A percentile compares a stretch with the other conserved stretches of the same genome.
Conservation (phyloP, 2,888 invertebrate species). For the Trilocha varians region DNA sequence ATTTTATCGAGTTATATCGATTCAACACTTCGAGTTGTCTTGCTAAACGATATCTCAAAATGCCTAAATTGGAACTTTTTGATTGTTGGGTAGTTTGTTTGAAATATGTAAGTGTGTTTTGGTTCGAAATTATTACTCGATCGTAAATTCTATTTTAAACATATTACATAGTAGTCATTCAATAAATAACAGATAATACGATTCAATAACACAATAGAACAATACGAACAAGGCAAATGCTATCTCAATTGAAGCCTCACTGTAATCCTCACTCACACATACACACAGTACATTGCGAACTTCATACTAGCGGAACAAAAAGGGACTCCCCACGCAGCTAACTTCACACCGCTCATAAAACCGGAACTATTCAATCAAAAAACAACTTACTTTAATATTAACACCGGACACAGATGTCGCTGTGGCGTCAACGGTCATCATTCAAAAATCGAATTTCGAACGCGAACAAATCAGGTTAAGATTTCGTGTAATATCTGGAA, state of each 20-base stretch:
- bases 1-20: too few species aligned
- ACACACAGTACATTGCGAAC: not conserved
- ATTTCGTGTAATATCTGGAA: slow-evolving; percentile 23
- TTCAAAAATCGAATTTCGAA: slow-evolving; percentile 18
- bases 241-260: not conserved
- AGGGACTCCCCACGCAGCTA: slow-evolving; percentile 7
- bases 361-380: slow-evolving; percentile 5
- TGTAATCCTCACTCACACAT: not conserved
- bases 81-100: too few species aligned
- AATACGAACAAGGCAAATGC: not conserved
- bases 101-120: too few species aligned
- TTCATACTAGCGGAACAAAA: slow-evolving; percentile 1
- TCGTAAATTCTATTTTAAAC: too few species aligned
- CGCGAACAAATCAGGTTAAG: slow-evolving; percentile 17
- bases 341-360: not conserved
- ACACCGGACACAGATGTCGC: slow-evolving; percentile 49
- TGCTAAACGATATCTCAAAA: too few species aligned
- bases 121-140: too few species aligned
- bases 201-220: not conserved
- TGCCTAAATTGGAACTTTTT: too few species aligned
- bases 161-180: too few species aligned
- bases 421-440: slow-evolving; percentile 46
- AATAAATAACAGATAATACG: too few species aligned
- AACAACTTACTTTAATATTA: slow-evolving; percentile 61
- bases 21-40: too few species aligned